Conservation (phyloP, 2,797 vertebrate species). For the Catamblyrhynchus diadema region DNA sequence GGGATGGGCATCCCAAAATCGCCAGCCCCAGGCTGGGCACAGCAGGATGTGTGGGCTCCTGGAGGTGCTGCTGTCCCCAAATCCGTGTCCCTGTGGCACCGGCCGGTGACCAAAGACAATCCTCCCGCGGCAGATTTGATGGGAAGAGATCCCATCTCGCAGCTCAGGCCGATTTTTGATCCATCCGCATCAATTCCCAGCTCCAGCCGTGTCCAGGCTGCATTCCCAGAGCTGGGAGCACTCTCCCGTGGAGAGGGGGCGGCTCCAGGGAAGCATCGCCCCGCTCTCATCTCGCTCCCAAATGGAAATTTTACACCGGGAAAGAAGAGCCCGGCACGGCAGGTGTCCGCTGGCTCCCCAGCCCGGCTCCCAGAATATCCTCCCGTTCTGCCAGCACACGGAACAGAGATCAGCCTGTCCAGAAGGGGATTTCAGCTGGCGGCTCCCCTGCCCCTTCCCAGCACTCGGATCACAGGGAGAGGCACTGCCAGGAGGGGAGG, state of each 20-base stretch:
- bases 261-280: background rate
- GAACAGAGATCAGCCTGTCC: too few species aligned
- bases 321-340: background rate
- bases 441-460: background rate
- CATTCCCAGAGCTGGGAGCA: background rate
- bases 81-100: fast-evolving
- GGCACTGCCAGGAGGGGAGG: fast-evolving
- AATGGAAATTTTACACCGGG: background rate
- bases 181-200: background rate
- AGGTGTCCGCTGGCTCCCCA: background rate
- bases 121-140: fast-evolving
- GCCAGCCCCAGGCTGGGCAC: background rate
- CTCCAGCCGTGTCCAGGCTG: fast-evolving
- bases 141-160: fast-evolving
- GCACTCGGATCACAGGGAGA: fast-evolving
- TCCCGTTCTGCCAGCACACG: fast-evolving
- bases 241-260: fast-evolving
- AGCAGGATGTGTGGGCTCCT: background rate
- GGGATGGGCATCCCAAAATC: background rate
- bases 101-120: background rate
- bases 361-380: background rate
- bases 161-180: background rate
- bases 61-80: background rate
- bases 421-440: background rate
- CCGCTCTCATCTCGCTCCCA: background rate